A percentile compares a stretch with the other conserved stretches of the same genome.
phyloP scores from a whole-genome alignment of 1,140 invertebrate genomes.

The Hyposmocoma kahamanoa region DNA sequence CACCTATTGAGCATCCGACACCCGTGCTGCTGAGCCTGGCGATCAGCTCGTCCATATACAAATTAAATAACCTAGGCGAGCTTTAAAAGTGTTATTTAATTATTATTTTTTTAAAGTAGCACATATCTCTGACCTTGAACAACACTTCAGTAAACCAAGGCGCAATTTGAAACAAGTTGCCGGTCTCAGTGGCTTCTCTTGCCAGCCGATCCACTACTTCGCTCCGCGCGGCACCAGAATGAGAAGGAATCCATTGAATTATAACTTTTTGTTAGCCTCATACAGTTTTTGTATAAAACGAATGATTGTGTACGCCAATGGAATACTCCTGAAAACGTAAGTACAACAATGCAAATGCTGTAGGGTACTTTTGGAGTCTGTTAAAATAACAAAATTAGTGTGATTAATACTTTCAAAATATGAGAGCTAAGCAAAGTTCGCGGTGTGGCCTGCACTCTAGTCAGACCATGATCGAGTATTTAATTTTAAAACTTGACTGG shows the following conservation, averaged over 20 bases:
- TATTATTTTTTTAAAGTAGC: no score
- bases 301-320: slow-evolving; percentile 3
- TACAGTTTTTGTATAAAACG: not conserved
- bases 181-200: not conserved
- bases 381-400: not conserved
- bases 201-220: slow-evolving; percentile 3
- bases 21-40: no score
- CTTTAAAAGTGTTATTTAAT: no score
- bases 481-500: no score
- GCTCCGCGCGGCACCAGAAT: slow-evolving; percentile 3
- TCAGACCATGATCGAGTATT: no score
- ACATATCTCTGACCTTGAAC: not conserved
- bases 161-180: not conserved
- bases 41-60: no score
- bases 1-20: no score
- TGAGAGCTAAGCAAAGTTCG: not conserved
- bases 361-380: slow-evolving; percentile 4
- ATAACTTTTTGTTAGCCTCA: not conserved
- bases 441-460: no score
- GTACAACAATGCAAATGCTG: slow-evolving; percentile 5
- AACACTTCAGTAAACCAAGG: not conserved
- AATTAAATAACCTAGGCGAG: no score
- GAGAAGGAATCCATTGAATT: slow-evolving; percentile 8
- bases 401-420: not conserved
- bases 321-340: not conserved